phyloP scores from a whole-genome alignment of 1,140 invertebrate genomes.

The Helicorthomorpha holstii region DNA sequence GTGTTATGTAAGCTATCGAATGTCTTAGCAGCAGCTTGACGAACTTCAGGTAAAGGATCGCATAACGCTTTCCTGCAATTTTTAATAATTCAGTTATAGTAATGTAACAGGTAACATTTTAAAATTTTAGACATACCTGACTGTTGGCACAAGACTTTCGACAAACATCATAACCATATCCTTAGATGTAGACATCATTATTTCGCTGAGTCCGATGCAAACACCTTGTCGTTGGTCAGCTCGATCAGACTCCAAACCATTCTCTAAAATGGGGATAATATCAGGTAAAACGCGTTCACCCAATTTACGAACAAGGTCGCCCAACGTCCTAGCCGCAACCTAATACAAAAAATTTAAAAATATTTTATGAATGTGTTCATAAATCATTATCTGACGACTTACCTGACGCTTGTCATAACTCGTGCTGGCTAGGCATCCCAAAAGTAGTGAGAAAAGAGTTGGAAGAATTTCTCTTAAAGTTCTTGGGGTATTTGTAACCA shows the following conservation, averaged over 20 bases:
- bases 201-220: constrained; percentile 94
- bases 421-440: constrained; percentile 85
- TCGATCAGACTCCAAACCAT: constrained; percentile 73
- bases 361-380: neutral
- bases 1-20: constrained; percentile 91
- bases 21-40: constrained; percentile 84
- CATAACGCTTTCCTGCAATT: constrained; percentile 60
- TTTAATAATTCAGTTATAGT: constrained; percentile 1
- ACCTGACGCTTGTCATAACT: constrained; percentile 87
- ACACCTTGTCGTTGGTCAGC: constrained; percentile 92
- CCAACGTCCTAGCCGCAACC: constrained; percentile 86
- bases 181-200: constrained; percentile 86
- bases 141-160: constrained; percentile 92
- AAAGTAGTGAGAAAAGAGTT: constrained; percentile 73
- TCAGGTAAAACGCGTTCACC: constrained; percentile 94
- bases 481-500: constrained; percentile 25
- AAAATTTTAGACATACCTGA: constrained; percentile 30
- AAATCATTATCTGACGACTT: constrained; percentile 6
- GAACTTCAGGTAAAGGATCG: constrained; percentile 80
- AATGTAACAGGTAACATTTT: neutral
- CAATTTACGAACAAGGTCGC: constrained; percentile 91
- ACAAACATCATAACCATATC: constrained; percentile 90
- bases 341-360: constrained; percentile 15
- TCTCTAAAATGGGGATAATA: constrained; percentile 93
- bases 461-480: constrained; percentile 93